Base-by-base conservation (phyloP, 2,797 vertebrate genomes). In the Paratrypauchen microcephalus region DNA sequence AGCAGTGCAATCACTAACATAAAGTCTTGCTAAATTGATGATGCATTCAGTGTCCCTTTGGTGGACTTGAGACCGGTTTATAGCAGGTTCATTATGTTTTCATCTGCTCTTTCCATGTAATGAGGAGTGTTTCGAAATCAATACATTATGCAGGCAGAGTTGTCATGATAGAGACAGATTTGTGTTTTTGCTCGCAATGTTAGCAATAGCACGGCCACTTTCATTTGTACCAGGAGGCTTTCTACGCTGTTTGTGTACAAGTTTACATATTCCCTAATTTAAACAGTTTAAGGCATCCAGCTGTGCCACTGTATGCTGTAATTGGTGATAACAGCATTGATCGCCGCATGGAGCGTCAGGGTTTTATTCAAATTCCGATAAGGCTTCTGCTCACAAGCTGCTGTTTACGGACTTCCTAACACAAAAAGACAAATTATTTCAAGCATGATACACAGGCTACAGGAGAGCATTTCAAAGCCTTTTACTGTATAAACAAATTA, bases 21-120 rank as follows among this genome's bases (percentile, higher is more conserved):
- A 11, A 24, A n/a, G 5, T 21, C 19, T 50, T 58, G 54, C 26
- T 45, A 45, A 55, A 56, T 54, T 47, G 6, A 63, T 48, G 36
- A 28, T 15, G 36, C 19, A 52, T 56, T 5, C 11, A 16, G 18
- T 36, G 45, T 26, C 9, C 9, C 16, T 28, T 59, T 64, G 55
- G 24, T 30, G 41, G 47, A 28, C 28, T 36, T 66, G 36, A 41
- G 41, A 52, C 24, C 21, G 21, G 47, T 18, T 65, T 68, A 73
- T 66, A 68, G 18, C 60, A 58, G 69, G 39, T 58, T 58, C 54
- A 69, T 74, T 52, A 68, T 67, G 52, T 62, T 68, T 67, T 66
- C 52, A 39, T 52, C 30, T 58, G 48, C n/a, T 28, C 23, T 39
- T 50, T 41, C 58, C 39, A 54, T 11, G 48, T 24, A 52, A 72